These are phyloP conservation scores for Empidonax alnorum DNA, from an alignment of 2,113 vertebrate species.

Conservation along the genomic window DNA sequence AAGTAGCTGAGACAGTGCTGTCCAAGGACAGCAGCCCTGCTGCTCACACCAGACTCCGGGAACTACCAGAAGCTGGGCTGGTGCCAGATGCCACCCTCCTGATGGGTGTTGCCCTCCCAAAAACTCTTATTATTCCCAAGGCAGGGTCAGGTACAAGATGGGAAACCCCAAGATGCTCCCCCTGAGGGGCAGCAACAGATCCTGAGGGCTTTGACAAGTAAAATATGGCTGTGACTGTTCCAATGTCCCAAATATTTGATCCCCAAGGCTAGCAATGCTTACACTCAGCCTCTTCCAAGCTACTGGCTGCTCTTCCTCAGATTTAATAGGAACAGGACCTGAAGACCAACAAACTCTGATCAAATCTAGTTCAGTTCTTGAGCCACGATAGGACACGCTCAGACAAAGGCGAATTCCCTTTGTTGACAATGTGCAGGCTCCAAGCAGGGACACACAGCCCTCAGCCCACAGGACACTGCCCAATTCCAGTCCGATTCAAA, in stretches of 20 bases:
- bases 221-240: background rate
- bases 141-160: background rate
- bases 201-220: background rate
- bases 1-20: background rate
- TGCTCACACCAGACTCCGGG: background rate
- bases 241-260: background rate
- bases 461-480: background rate
- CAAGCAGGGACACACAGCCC: background rate
- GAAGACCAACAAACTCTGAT: background rate
- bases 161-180: background rate
- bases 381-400: background rate
- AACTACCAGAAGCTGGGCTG: background rate
- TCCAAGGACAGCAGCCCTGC: slow-evolving; percentile 1
- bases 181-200: background rate
- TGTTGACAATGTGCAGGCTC: background rate
- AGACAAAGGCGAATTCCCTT: background rate
- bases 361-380: background rate
- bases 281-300: background rate
- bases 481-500: background rate
- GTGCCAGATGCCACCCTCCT: background rate
- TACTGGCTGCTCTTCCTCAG: background rate
- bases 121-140: background rate
- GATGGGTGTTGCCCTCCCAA: background rate
- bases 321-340: background rate
- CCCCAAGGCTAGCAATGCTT: background rate